A percentile compares a stretch with the other conserved stretches of the same genome.
These are phyloP conservation scores for Platichthys stellatus DNA, from an alignment of 2,113 vertebrate genomes.

Conservation along the genomic window DNA sequence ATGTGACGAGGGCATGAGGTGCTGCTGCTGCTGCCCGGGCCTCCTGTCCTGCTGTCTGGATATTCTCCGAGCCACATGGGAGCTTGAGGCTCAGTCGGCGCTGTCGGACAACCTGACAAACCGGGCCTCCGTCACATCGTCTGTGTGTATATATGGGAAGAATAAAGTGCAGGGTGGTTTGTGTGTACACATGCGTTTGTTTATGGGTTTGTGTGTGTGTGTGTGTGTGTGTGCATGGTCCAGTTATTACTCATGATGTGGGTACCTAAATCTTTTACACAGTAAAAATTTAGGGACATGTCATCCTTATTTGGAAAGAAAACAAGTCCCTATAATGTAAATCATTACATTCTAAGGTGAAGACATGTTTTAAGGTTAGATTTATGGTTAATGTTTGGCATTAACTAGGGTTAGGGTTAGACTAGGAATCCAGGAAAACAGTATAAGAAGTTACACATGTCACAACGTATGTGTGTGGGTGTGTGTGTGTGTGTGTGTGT, in stretches of 20 bases:
- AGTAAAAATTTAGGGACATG: background rate
- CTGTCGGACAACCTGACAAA: constrained; percentile 74
- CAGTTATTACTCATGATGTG: background rate
- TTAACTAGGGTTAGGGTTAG: too few relatives aligned
- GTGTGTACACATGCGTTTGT: constrained; percentile 50
- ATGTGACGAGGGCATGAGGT: constrained; percentile 47
- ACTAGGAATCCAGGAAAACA: background rate
- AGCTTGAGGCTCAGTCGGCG: constrained; percentile 58
- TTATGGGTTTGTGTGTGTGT: constrained; percentile 33
- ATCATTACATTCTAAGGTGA: background rate
- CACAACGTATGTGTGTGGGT: background rate
- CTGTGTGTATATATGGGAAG: constrained; percentile 26
- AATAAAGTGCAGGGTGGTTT: constrained; percentile 43
- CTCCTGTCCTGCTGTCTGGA: constrained; percentile 75
- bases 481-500: constrained; percentile 1
- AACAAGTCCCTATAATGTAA: background rate
- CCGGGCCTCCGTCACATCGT: constrained; percentile 63
- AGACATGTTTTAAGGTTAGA: background rate
- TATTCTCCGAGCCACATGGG: constrained; percentile 68
- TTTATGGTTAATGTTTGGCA: background rate
- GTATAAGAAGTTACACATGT: background rate
- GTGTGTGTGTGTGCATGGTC: constrained; percentile 28
- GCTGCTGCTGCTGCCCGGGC: constrained; percentile 48
- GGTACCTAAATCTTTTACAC: background rate
- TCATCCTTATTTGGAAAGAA: background rate